phyloP scores from a whole-genome alignment of 2,888 invertebrate species.

The Macropis europaea region DNA sequence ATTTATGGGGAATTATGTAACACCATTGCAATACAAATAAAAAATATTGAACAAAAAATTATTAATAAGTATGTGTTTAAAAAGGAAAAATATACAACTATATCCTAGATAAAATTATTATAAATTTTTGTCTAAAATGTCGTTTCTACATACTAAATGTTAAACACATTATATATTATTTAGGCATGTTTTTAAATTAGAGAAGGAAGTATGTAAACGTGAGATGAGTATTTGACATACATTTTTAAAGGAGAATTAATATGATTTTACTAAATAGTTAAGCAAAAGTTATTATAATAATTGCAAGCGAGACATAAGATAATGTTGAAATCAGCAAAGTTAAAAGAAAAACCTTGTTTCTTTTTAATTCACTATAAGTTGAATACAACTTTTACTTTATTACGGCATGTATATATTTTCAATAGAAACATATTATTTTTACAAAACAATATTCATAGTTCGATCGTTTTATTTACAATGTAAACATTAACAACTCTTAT shows the following conservation, averaged over 20 bases:
- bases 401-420: not conserved
- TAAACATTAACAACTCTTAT: conserved; percentile 4
- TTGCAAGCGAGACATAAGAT: conserved; percentile 43
- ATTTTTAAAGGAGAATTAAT: conserved; percentile 36
- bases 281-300: conserved; percentile 41
- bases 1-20: not conserved
- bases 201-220: conserved; percentile 27
- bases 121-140: conserved; percentile 7
- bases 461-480: conserved; percentile 5
- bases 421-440: not conserved
- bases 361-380: conserved; percentile 9
- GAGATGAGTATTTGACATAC: conserved; percentile 29
- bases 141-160: conserved; percentile 18
- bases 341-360: conserved; percentile 24
- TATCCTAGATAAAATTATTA: not conserved
- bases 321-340: conserved; percentile 46
- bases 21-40: not conserved
- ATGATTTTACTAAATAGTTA: conserved; percentile 48
- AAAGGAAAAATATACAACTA: too few relatives aligned
- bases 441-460: conserved; percentile 10
- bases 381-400: conserved; percentile 17
- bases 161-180: conserved; percentile 33
- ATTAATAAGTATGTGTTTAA: not conserved
- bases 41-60: not conserved
- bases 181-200: conserved; percentile 35